These are phyloP conservation scores for Platycnemis pennipes DNA, from an alignment of 2,888 invertebrate species.

Conservation along the genomic window DNA sequence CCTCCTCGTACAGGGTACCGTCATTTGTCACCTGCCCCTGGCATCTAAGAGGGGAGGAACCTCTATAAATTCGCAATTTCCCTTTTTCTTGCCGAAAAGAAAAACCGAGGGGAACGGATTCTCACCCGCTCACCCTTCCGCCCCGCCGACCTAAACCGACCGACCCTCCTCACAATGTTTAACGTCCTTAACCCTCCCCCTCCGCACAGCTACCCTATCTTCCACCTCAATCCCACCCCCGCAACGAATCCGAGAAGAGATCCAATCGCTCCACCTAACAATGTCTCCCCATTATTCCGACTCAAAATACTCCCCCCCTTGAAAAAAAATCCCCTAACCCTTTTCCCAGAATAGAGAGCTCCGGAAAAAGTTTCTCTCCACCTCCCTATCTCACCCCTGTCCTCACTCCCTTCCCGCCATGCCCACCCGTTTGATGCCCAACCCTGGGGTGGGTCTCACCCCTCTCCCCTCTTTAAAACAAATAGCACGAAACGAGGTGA, in stretches of 20 bases:
- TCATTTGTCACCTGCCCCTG: conserved; percentile 58
- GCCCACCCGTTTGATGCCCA: neutral
- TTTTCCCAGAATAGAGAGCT: neutral
- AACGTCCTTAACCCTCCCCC: neutral
- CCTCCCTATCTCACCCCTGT: neutral
- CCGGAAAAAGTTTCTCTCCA: too few relatives aligned
- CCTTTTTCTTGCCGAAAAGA: conserved; percentile 41
- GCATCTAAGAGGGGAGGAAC: conserved; percentile 15
- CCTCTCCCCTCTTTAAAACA: neutral
- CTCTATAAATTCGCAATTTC: conserved; percentile 52
- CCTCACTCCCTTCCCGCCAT: neutral
- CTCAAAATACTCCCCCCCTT: neutral
- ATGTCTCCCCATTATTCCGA: conserved; percentile 32
- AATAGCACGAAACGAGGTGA: conserved; percentile 11
- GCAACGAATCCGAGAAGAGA: neutral
- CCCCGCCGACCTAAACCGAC: neutral
- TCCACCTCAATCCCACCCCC: neutral
- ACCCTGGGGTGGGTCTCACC: neutral
- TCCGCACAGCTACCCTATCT: neutral
- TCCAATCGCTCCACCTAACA: conserved; percentile 26
- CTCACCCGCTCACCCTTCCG: neutral
- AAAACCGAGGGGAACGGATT: conserved; percentile 13
- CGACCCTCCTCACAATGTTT: neutral
- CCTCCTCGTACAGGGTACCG: neutral
- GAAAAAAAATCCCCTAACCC: neutral